Evolutionary conservation across 2,888 invertebrate species (phyloP), one percentile per base, ranked within the genome.

Genomic region (Nomada flava): DNA sequence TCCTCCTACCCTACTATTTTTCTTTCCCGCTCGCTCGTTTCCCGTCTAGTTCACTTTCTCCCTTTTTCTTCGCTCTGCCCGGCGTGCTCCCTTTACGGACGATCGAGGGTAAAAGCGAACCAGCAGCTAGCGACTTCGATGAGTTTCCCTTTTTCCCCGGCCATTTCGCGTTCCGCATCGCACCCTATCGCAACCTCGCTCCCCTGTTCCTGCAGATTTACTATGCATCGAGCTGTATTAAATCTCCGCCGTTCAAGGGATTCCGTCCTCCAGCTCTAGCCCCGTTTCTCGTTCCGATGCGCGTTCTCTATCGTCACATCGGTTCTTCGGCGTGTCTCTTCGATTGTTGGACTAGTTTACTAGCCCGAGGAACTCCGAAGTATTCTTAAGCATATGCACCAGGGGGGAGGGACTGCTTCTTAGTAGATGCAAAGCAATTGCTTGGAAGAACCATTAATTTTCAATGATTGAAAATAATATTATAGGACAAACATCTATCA

Each of bases 201-300:
- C 79, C 76, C 74, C 69, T 70, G 68, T 57, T 77, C 64, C 69
- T 55, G 75, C 55, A 80, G 82, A 87, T 82, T 87, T 82, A 84
- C 79, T 80, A 86, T 86, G 81, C 85, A 80, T 76, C 84, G 69
- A 80, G 82, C 65, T 79, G 80, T 87, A 88, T 87, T 84, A 84
- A 86, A 87, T 87, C 86, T 82, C 81, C 68, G 72, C 60, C 83
- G 82, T 83, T 79, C 87, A 73, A 57, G 72, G 76, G 73, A 85
- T 84, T 85, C 79, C 77, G 57, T 60, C 70, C 73, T 71, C 18
- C 70, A 62, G 64, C 60, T 72, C 82, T 60, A 57, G 59, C 76
- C 70, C 75, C 69, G 76, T 64, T 69, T 68, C 79, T 76, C 64
- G 74, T 79, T 70, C 53, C 67, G 26, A 23, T 55, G 67, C 44